phyloP scores from a whole-genome alignment of 2,113 vertebrate genomes.

The Podarcis raffonei region DNA sequence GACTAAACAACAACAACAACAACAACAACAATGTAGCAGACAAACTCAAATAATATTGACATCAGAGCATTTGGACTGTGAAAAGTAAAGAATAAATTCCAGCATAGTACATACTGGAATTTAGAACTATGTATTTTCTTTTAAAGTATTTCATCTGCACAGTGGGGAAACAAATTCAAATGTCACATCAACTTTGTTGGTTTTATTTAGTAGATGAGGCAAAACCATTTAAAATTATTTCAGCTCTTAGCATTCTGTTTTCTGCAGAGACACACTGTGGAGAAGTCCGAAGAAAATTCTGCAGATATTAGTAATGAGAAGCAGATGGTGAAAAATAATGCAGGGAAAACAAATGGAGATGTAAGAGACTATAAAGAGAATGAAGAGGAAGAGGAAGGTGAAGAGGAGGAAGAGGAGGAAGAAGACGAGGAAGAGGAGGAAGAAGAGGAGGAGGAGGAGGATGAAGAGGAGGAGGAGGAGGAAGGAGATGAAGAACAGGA shows the following conservation, averaged over 20 bases:
- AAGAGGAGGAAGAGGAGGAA: conserved; percentile 39
- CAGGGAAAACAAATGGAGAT: conserved; percentile 44
- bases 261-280: conserved; percentile 60
- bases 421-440: conserved; percentile 71
- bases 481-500: conserved; percentile 1
- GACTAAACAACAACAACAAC: too few relatives aligned
- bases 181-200: fast-evolving
- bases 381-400: conserved; percentile 23
- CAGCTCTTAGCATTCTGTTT: conserved; percentile 62
- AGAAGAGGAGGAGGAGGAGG: conserved; percentile 33
- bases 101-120: neutral
- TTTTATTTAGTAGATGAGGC: neutral
- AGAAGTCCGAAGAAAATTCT: conserved; percentile 26
- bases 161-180: neutral
- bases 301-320: fast-evolving
- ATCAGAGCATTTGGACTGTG: neutral
- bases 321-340: neutral
- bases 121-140: neutral
- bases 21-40: too few relatives aligned
- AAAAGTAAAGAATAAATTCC: neutral
- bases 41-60: neutral
- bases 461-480: neutral
- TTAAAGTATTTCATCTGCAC: neutral
- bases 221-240: conserved; percentile 20
- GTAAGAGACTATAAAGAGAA: conserved; percentile 63